Percentiles rank a stretch among this genome's conserved stretches.
phyloP scores from a whole-genome alignment of 2,113 vertebrate species.

The Sigmodon hispidus region DNA sequence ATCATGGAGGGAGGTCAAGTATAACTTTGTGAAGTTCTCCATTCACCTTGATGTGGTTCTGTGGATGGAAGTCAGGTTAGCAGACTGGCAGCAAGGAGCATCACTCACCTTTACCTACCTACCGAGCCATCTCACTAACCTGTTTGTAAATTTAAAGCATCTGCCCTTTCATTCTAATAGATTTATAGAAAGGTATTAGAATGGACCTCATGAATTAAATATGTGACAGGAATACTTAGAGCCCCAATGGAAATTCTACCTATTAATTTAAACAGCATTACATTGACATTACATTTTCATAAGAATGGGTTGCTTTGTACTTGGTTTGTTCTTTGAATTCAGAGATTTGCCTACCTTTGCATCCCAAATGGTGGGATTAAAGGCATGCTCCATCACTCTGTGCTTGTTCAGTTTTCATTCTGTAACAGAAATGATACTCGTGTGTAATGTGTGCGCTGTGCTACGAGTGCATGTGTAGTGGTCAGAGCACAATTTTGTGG shows the following conservation, averaged over 20 bases:
- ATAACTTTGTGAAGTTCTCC: neutral
- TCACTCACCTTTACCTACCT: too few relatives aligned
- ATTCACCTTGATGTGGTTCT: neutral
- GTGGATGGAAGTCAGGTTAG: neutral
- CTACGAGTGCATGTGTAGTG: neutral
- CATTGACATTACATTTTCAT: neutral
- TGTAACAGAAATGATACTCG: neutral
- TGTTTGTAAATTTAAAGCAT: neutral
- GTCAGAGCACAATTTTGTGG: neutral
- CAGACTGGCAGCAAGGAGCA: neutral
- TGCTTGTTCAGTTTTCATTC: neutral
- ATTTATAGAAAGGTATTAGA: constrained; percentile 26
- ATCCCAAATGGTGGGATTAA: neutral
- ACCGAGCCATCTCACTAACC: neutral
- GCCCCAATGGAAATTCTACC: neutral
- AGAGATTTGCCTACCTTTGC: neutral
- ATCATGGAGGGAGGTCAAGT: neutral
- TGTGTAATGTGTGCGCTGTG: neutral
- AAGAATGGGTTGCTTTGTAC: neutral
- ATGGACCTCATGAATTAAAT: constrained; percentile 2
- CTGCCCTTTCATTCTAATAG: neutral
- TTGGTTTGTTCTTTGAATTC: neutral
- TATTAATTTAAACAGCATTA: constrained; percentile 7
- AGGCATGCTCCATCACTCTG: neutral
- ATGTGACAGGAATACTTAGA: neutral